Percentiles rank a stretch among this genome's conserved stretches.
These are phyloP conservation scores for Cyanoramphus novaezelandiae DNA, from an alignment of 2,113 vertebrate genomes.

Conservation along the genomic window DNA sequence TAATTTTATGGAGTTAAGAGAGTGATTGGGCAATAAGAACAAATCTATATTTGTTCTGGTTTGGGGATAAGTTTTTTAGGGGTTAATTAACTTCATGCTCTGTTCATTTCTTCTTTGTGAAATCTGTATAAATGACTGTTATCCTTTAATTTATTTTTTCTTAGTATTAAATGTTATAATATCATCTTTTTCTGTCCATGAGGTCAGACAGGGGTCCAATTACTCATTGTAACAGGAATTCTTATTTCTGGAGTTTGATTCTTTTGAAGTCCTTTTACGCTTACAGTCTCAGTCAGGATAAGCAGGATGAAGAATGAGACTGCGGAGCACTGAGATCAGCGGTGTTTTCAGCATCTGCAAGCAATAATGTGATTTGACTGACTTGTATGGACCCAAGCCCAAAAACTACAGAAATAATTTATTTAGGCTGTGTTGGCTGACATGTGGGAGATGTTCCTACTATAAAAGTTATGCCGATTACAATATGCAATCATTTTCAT, in stretches of 20 bases:
- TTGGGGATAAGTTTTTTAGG: background rate
- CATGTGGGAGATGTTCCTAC: background rate
- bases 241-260: background rate
- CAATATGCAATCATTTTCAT: constrained; percentile 1
- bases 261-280: background rate
- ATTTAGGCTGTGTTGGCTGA: background rate
- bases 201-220: background rate
- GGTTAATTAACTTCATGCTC: background rate
- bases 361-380: background rate
- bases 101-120: background rate
- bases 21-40: background rate
- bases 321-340: background rate
- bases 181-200: background rate
- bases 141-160: background rate
- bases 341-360: constrained; percentile 24
- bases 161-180: background rate
- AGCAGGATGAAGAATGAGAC: background rate
- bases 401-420: constrained; percentile 1
- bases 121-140: background rate
- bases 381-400: background rate
- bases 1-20: background rate
- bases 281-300: background rate
- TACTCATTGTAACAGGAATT: background rate
- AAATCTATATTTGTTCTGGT: background rate
- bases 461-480: background rate